Base-by-base conservation (phyloP, 2,113 vertebrate genomes). In the Camelus dromedarius region DNA sequence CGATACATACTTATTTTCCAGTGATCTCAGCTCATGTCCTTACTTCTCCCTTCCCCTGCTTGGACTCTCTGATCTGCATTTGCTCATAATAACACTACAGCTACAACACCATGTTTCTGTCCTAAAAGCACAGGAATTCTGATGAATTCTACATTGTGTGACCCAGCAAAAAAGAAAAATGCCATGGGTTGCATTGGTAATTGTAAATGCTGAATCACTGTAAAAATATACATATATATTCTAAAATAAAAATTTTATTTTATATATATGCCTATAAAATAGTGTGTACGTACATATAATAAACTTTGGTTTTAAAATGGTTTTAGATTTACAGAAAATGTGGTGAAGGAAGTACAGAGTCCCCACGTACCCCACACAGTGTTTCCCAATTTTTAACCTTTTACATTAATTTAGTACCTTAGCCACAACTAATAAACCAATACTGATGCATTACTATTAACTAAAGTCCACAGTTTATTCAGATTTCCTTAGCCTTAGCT, bases 1-100 rank as follows among this genome's bases (percentile, higher is more conserved):
- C 32, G 10, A 70, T 0, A 5, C 52, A 1, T 15, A 26, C 35
- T 46, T 64, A 1, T 10, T 5, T 13, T 8, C 48, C 38, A 12
- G 5, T 20, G 54, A 62, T 15, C 28, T 56, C 8, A 42, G 64
- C 56, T 15, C 54, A 3, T 0, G 1, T 38, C 24, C 67, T 52
- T 13, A 30, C 24, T 64, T 48, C 38, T 69, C 56, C 30, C 9
- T 66, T 16, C 6, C 56, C 75, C 60, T 28, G 22, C 77, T 50
- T 38, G 32, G 42, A 58, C 54, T 69, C 56, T 52, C 50, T 50
- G 62, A 16, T 60, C 62, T 46, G 52, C 26, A 54, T 64, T 42
- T 50, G 56, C 64, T 54, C 28, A 42, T 19, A 8, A 20, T 5
- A 46, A n/a, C 11, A 20, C 70, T 62, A 6, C 9, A 0, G 70